Evolutionary conservation across 2,888 invertebrate genomes (phyloP).

Genomic region (Eupithecia subfuscata): DNA sequence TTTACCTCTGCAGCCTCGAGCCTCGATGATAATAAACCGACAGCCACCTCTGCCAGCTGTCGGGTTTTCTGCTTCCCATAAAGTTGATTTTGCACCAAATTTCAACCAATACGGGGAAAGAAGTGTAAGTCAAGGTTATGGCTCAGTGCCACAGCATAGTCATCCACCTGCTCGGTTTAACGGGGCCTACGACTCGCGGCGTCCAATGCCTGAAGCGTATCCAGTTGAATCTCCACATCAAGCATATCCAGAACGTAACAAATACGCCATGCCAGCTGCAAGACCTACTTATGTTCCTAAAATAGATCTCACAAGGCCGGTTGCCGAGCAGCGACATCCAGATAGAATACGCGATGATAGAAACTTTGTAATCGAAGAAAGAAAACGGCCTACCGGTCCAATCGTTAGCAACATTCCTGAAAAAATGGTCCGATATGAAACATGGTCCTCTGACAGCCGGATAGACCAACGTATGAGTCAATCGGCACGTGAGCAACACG

Average conservation of each 20-base stretch:
- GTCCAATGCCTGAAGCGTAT: conserved; percentile 63
- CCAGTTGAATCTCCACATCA: conserved; percentile 70
- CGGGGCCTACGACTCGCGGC: conserved; percentile 65
- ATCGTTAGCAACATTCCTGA: conserved; percentile 80
- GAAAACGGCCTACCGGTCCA: conserved; percentile 73
- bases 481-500: conserved; percentile 73
- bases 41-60: conserved; percentile 55
- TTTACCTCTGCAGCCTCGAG: conserved; percentile 63
- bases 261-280: conserved; percentile 59
- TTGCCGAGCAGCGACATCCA: conserved; percentile 64
- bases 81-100: conserved; percentile 91
- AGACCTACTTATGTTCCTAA: conserved; percentile 74
- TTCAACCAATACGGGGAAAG: conserved; percentile 83
- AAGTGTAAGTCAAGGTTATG: conserved; percentile 58
- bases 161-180: conserved; percentile 67
- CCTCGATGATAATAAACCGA: conserved; percentile 62
- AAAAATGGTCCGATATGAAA: conserved; percentile 77
- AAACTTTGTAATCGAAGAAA: conserved; percentile 73
- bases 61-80: conserved; percentile 82
- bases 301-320: conserved; percentile 76
- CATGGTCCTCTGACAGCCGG: conserved; percentile 76
- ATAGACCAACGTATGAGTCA: conserved; percentile 72
- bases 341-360: conserved; percentile 75
- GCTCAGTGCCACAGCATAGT: conserved; percentile 54
- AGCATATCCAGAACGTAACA: conserved; percentile 66